Base-by-base conservation (phyloP, 2,888 invertebrate genomes). In the Drosophila kambysellisi region DNA sequence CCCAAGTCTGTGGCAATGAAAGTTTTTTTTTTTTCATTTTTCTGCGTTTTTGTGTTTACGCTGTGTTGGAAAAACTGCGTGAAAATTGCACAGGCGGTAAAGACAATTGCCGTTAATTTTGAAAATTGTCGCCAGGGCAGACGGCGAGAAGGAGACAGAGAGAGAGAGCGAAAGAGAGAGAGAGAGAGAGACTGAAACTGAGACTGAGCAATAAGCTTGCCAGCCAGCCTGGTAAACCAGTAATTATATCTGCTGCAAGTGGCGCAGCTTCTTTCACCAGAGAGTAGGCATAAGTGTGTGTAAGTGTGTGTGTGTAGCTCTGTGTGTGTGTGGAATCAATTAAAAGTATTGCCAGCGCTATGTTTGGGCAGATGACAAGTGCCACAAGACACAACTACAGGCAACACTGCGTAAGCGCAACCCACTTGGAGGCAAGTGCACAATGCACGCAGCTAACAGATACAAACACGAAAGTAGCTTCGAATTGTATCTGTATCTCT, bases 301-400 rank as follows among this genome's bases (percentile, higher is more conserved):
- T 62, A 39, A 64, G 37, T 61, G 39, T 71, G 66, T 72, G 74
- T 66, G 64, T 59, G 68, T 41, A 20, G n/a, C n/a, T 37, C 2
- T 37, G 37, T 39, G 43, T 53, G 70, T 65, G 64, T 59, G 70
- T 90, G 83, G 87, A 90, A 90, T 88, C 87, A 88, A 88, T 88
- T 88, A 88, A 90, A 88, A 90, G 89, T 88, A 88, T 88, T 83
- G 84, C 79, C 70, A 71, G 74, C 74, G 65, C 90, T 86, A 76
- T 79, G 83, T 88, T 88, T 90, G 87, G 87, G 82, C 90, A 88
- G 76, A 90, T 90, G 90, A 87, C 87, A 90, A 87, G 78, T 80
- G 79, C 72, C 83, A 88, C 60, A 66, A 79, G 41, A 25, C 66
- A 50, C 69, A 35, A 41, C 53, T 62, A 12, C 62, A 56, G n/a